A percentile compares a stretch with the other conserved stretches of the same genome.
These are phyloP conservation scores for Pterocles gutturalis DNA, from an alignment of 2,113 vertebrate species.

Conservation along the genomic window DNA sequence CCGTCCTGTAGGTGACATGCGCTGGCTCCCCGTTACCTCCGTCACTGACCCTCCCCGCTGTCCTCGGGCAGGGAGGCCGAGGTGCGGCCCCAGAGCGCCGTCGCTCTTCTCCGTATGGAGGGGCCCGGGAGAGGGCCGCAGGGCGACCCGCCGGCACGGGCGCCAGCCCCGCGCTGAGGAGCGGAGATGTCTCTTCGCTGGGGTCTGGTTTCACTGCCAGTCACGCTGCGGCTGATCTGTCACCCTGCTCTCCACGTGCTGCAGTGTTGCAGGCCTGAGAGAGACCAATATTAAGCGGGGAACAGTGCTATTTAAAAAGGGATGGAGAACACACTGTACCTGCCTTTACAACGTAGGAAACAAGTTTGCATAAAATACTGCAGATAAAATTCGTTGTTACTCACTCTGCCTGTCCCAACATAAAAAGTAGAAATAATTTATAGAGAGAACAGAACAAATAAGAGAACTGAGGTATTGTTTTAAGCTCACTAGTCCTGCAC, in stretches of 20 bases:
- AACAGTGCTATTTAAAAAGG: not conserved
- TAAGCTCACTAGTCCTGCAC: not conserved
- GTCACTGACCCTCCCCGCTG: not conserved
- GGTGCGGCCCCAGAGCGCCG: accelerated
- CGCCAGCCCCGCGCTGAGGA: too few species aligned
- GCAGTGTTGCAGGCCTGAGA: accelerated
- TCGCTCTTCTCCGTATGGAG: accelerated
- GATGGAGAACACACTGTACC: accelerated
- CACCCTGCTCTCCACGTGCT: accelerated
- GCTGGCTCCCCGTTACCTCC: accelerated
- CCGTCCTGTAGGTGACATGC: accelerated
- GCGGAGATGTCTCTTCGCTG: not conserved
- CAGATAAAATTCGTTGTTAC: not conserved
- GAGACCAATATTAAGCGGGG: accelerated
- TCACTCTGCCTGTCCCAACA: too few species aligned
- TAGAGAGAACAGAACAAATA: not conserved
- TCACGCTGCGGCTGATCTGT: accelerated
- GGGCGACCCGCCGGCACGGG: not conserved
- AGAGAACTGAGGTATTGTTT: not conserved
- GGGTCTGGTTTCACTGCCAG: accelerated
- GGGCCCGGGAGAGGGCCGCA: too few species aligned
- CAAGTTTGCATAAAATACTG: accelerated
- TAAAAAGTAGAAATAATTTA: not conserved
- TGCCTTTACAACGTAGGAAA: not conserved
- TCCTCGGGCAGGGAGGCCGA: not conserved